phyloP scores from a whole-genome alignment of 2,888 invertebrate genomes.

The Eilema griseolum region DNA sequence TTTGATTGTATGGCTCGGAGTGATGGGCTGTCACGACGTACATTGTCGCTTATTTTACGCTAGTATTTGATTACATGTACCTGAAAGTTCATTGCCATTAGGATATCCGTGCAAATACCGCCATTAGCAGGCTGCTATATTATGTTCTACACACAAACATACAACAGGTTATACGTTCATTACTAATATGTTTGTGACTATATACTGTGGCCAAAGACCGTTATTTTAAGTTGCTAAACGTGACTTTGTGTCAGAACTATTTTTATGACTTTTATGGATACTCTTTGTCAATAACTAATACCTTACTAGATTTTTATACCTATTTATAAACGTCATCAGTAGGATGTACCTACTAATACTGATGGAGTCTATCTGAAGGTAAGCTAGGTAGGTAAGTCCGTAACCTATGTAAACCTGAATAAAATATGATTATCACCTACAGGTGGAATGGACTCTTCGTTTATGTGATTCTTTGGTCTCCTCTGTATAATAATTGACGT shows the following conservation, averaged over 20 bases:
- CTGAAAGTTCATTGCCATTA: constrained; percentile 66
- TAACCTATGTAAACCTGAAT: too few species aligned
- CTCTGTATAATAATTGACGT: too few species aligned
- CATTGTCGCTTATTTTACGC: constrained; percentile 60
- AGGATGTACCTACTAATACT: too few species aligned
- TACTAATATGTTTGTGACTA: constrained; percentile 3
- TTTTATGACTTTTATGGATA: constrained; percentile 9
- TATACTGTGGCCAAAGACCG: neutral
- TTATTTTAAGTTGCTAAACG: constrained; percentile 16
- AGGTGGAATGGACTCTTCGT: too few species aligned
- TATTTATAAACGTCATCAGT: too few species aligned
- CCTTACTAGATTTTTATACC: too few species aligned
- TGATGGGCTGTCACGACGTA: constrained; percentile 73
- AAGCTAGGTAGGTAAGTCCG: too few species aligned
- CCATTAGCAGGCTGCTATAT: constrained; percentile 30
- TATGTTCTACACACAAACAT: too few species aligned
- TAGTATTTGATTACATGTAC: constrained; percentile 56
- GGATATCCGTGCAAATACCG: constrained; percentile 39
- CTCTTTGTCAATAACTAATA: neutral
- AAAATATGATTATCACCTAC: too few species aligned
- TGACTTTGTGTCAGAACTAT: constrained; percentile 6
- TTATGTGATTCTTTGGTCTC: too few species aligned
- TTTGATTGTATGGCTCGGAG: constrained; percentile 71
- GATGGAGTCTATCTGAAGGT: too few species aligned
- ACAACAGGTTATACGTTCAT: constrained; percentile 22